Conservation (phyloP, 2,113 vertebrate species). For the Lethenteron reissneri region DNA sequence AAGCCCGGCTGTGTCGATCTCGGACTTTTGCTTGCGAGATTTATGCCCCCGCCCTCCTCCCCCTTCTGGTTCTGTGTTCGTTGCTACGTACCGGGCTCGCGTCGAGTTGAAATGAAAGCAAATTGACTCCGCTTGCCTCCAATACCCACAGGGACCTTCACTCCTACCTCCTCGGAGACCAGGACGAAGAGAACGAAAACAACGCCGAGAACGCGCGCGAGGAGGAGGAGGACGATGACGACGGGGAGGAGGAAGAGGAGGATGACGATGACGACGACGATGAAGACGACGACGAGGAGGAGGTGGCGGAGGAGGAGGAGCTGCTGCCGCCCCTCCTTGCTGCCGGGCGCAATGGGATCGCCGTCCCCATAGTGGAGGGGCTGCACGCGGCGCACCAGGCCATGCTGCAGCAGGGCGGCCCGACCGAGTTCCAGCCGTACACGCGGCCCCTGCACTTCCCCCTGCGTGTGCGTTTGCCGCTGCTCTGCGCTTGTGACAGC, state of each 20-base stretch:
- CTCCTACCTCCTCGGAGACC: constrained; percentile 87
- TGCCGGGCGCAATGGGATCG: constrained; percentile 55
- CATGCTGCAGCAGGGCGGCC: constrained; percentile 88
- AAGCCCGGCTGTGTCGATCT: no score
- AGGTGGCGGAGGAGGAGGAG: no score
- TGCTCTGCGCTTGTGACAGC: no score
- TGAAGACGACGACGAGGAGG: no score
- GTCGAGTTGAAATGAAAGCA: no score
- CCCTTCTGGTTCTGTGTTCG: no score
- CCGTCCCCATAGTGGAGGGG: constrained; percentile 65
- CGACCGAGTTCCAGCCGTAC: constrained; percentile 96
- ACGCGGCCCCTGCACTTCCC: constrained; percentile 69
- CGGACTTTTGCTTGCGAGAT: no score
- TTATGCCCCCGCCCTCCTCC: no score
- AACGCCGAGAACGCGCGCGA: constrained; percentile 27
- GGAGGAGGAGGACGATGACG: constrained; percentile 54
- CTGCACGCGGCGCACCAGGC: constrained; percentile 93
- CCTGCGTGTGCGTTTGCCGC: constrained; percentile 38
- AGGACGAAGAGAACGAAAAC: constrained; percentile 63
- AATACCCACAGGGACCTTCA: constrained; percentile 51
- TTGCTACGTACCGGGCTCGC: no score
- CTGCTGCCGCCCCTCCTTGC: no score
- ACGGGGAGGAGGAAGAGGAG: constrained; percentile 10
- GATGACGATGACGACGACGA: no score
- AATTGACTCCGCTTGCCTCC: no score